Evolutionary conservation across 2,113 vertebrate species (phyloP), one percentile per base, ranked within the genome.

Genomic region (Ramphastos sulfuratus): DNA sequence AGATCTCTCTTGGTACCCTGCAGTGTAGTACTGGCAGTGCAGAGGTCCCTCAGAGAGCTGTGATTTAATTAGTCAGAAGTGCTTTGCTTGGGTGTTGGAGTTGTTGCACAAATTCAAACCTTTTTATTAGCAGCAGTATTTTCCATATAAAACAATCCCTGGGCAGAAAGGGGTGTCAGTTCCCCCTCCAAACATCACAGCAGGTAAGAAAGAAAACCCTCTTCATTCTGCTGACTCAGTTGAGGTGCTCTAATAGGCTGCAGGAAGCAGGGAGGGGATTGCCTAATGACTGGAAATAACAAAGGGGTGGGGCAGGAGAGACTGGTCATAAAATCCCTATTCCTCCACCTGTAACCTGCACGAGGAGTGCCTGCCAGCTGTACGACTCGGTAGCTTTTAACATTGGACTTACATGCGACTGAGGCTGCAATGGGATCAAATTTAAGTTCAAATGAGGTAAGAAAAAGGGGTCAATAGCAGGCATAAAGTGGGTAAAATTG

Each of bases 391-490:
- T 31, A 12, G n/a, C 37, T 58, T 66, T 87, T 65, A 65, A 70
- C 59, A 23, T 12, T 88, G 87, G 92, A 91, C 35, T 95, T 94
- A 59, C 0, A 97, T 96, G 96, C 88, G 80, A 76, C 91, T 16
- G 66, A 46, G 63, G 8, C 90, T 87, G 85, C 70, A 60, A 97
- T 97, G 97, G 97, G 96, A 93, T 93, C 94, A 77, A 97, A 93
- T 95, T 82, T 94, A 89, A 97, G 97, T 46, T 96, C 97, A 80
- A 95, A 71, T 86, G 96, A 96, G 96, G 97, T 97, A 96, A 97
- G 97, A 3, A 82, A 76, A 87, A 71, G 12, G 77, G 73, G 16
- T 9, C 1, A 2, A 58, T 16, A 69, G 27, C 17, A 21, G 35
- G 8, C 0, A 4, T 60, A 4, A 31, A 71, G 70, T 27, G 12